These are phyloP conservation scores for Laodelphax striatellus DNA, from an alignment of 1,140 invertebrate genomes.

Conservation along the genomic window DNA sequence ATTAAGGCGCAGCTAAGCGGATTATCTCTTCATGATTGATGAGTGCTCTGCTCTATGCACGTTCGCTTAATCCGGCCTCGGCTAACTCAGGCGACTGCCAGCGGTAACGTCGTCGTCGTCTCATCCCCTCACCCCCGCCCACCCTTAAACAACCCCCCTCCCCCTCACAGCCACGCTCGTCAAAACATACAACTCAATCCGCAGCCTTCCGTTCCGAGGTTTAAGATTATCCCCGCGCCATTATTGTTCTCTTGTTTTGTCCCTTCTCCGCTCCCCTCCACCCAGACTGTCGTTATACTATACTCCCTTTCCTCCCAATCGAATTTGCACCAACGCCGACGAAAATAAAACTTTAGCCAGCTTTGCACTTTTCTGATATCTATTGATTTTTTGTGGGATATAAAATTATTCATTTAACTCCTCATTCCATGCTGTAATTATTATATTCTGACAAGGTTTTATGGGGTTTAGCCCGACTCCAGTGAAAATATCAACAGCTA, in stretches of 20 bases:
- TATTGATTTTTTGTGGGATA: too few species aligned
- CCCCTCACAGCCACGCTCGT: not conserved
- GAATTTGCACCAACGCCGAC: too few species aligned
- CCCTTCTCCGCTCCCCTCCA: too few species aligned
- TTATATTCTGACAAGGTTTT: too few species aligned
- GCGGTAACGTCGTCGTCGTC: not conserved
- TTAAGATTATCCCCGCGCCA: not conserved
- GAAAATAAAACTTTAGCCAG: too few species aligned
- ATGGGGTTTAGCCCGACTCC: too few species aligned
- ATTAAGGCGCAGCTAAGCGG: conserved; percentile 38
- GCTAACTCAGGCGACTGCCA: conserved; percentile 7
- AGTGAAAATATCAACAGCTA: too few species aligned
- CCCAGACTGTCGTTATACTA: too few species aligned
- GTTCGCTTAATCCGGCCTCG: conserved; percentile 8
- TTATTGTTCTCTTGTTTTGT: not conserved
- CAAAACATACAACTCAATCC: conserved; percentile 5
- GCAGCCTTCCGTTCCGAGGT: not conserved
- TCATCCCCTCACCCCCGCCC: not conserved
- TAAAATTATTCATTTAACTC: too few species aligned
- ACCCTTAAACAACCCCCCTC: not conserved
- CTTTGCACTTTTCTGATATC: too few species aligned
- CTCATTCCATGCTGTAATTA: too few species aligned
- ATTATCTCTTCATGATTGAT: conserved; percentile 52
- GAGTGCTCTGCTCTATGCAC: conserved; percentile 26
- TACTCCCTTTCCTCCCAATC: too few species aligned